Base-by-base conservation (phyloP, 2,113 vertebrate species). In the Petromus typicus region DNA sequence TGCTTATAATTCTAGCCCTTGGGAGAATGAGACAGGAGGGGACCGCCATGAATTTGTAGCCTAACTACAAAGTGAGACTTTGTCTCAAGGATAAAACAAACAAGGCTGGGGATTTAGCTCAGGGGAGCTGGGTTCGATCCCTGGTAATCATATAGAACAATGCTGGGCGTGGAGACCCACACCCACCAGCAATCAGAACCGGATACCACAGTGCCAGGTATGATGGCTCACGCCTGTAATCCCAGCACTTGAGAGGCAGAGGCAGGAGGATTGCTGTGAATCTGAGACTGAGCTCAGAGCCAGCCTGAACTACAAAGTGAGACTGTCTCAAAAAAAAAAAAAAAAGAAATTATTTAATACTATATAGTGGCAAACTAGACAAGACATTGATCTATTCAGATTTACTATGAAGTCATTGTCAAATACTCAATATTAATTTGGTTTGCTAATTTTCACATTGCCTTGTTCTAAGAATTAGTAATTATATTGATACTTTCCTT, bases 381-480 rank as follows among this genome's bases (percentile, higher is more conserved):
- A 81, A 91, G 54, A 73, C 2, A 73, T 73, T 85, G 17, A 0
- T 86, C 11, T 86, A 23, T 94, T 30, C 11, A 92, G 16, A 75
- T 93, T 88, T 95, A 86, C 79, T 81, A 2, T 87, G 92, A 93
- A 51, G 51, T 67, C 56, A 87, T 73, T 83, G 51, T 4, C 94
- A 73, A 87, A 80, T 93, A 32, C 30, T 95, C 20, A 93, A 2
- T 73, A 25, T 92, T 80, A 87, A 13, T 78, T 20, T 91, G 12
- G 89, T 95, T 91, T 73, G 32, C 48, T 92, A 71, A 30, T 54
- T 85, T 92, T 90, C 61, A 92, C 76, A 16, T 88, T 95, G 10
- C 45, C 82, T 79, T 27, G 54, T 66, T 88, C 86, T 92, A 56
- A 92, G n/a, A 93, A 90, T 85, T 94, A 79, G 45, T 82, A 43